phyloP scores from a whole-genome alignment of 2,113 vertebrate genomes.

The Mormyrus iriodes region DNA sequence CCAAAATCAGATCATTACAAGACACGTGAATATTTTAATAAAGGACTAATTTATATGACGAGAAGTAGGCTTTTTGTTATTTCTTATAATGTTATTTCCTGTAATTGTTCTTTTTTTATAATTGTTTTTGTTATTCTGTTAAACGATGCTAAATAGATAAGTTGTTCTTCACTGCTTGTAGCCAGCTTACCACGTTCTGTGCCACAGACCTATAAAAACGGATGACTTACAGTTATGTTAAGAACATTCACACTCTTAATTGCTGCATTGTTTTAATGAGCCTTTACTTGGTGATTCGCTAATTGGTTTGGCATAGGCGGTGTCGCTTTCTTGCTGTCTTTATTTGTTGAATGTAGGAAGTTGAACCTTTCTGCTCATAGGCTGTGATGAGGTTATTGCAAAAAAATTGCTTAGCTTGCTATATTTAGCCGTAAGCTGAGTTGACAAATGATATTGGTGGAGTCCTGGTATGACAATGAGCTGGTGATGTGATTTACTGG shows the following conservation, averaged over 20 bases:
- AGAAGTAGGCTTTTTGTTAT: neutral
- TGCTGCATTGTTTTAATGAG: neutral
- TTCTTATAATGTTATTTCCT: neutral
- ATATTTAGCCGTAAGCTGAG: neutral
- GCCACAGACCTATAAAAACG: neutral
- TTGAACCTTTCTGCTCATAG: neutral
- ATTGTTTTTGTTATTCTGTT: no score
- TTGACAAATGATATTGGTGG: neutral
- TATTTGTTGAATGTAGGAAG: neutral
- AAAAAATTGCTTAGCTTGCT: neutral
- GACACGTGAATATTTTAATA: neutral
- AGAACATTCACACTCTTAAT: neutral
- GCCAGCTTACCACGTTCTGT: neutral
- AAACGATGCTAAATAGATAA: neutral
- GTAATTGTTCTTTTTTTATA: neutral
- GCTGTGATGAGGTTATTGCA: neutral
- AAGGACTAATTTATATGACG: neutral
- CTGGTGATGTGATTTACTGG: neutral
- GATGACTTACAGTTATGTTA: neutral
- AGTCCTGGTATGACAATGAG: neutral
- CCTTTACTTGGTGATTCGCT: neutral
- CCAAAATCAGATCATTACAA: neutral
- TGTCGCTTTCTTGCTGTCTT: neutral
- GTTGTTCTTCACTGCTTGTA: neutral
- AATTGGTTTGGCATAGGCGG: neutral